These are phyloP conservation scores for Ophiodon elongatus DNA, from an alignment of 2,113 vertebrate species.

Conservation along the genomic window DNA sequence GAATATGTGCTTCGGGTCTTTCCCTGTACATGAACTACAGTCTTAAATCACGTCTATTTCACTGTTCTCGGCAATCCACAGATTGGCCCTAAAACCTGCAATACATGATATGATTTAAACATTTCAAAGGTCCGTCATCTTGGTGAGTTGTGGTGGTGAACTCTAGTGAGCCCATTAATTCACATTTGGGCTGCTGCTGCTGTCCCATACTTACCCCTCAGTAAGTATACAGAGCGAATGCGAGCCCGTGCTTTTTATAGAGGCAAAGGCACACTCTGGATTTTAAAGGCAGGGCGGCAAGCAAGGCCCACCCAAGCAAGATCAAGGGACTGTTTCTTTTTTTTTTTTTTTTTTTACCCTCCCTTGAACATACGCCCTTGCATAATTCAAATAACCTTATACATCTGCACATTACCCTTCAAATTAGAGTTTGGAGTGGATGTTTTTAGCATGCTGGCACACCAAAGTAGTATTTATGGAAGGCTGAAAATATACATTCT, in stretches of 20 bases:
- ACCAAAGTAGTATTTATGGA: slow-evolving; percentile 80
- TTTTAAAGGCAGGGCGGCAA: slow-evolving; percentile 72
- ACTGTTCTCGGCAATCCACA: slow-evolving; percentile 24
- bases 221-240: slow-evolving; percentile 76
- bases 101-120: slow-evolving; percentile 53
- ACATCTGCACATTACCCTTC: slow-evolving; percentile 81
- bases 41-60: slow-evolving; percentile 29
- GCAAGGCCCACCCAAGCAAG: slow-evolving; percentile 81
- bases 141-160: slow-evolving; percentile 70
- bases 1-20: not conserved
- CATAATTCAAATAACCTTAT: slow-evolving; percentile 79
- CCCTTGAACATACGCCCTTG: slow-evolving; percentile 76
- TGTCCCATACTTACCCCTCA: slow-evolving; percentile 68
- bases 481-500: slow-evolving; percentile 74
- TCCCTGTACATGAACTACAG: slow-evolving; percentile 22
- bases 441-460: slow-evolving; percentile 81
- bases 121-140: slow-evolving; percentile 57
- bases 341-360: slow-evolving; percentile 33
- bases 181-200: slow-evolving; percentile 60
- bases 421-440: slow-evolving; percentile 82
- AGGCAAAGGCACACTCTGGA: slow-evolving; percentile 58
- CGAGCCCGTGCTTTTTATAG: slow-evolving; percentile 78
- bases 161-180: slow-evolving; percentile 79
- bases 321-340: slow-evolving; percentile 73
- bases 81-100: slow-evolving; percentile 51